Conservation (phyloP, 2,888 invertebrate genomes). For the Caenorhabditis plicata region DNA sequence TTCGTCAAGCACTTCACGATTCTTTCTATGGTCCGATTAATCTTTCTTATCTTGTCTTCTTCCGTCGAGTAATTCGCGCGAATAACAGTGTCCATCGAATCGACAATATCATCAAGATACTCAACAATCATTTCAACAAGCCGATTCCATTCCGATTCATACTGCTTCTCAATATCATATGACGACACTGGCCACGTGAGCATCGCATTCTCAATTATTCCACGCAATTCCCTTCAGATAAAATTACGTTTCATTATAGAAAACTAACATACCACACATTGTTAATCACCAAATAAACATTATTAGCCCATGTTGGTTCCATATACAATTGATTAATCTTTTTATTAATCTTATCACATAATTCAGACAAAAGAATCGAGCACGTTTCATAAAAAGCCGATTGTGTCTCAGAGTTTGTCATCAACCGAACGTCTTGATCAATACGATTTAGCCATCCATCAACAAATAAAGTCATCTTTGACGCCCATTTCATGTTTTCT, state of each 20-base stretch:
- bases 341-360: conserved; percentile 8
- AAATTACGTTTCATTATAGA: neutral
- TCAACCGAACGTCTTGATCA: neutral
- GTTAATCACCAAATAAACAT: conserved; percentile 29
- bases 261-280: conserved; percentile 18
- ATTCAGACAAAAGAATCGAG: conserved; percentile 9
- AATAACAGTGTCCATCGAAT: conserved; percentile 7
- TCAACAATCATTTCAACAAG: conserved; percentile 17
- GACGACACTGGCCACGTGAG: conserved; percentile 16
- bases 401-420: conserved; percentile 12
- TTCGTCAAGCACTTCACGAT: conserved; percentile 19
- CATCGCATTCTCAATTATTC: conserved; percentile 6
- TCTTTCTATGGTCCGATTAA: conserved; percentile 5
- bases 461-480: conserved; percentile 22
- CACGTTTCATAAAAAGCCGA: conserved; percentile 11
- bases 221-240: conserved; percentile 2
- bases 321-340: conserved; percentile 4
- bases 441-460: conserved; percentile 21
- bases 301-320: conserved; percentile 15
- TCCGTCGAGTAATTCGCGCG: neutral
- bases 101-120: conserved; percentile 13
- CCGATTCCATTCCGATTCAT: conserved; percentile 16
- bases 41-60: neutral
- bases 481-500: conserved; percentile 7
- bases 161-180: conserved; percentile 10